Conservation (phyloP, 2,113 vertebrate genomes). For the Phylloscopus whistleri region DNA sequence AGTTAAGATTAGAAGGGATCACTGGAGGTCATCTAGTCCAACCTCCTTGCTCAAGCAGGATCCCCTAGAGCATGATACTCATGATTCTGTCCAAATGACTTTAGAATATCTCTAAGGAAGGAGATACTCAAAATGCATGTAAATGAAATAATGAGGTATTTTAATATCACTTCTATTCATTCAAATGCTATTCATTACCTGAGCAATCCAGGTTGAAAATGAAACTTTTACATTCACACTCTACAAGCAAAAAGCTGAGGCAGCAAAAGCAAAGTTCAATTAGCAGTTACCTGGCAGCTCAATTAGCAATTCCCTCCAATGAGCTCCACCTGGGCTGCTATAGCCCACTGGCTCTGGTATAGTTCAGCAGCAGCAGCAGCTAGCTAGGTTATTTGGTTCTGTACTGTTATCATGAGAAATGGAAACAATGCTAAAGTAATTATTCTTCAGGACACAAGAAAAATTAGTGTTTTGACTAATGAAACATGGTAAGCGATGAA, state of each 20-base stretch:
- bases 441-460: slow-evolving; percentile 39
- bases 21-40: neutral
- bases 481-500: slow-evolving; percentile 64
- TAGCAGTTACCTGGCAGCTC: slow-evolving; percentile 4
- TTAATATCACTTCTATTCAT: neutral
- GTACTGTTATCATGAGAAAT: slow-evolving; percentile 18
- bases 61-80: neutral
- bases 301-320: slow-evolving; percentile 10
- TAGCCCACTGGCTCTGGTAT: neutral
- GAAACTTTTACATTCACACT: neutral
- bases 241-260: neutral
- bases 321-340: neutral
- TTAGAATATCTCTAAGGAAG: neutral
- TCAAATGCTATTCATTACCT: neutral
- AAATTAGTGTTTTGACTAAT: slow-evolving; percentile 69
- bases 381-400: neutral
- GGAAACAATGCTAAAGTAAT: slow-evolving; percentile 47
- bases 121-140: neutral
- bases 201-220: neutral
- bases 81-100: neutral
- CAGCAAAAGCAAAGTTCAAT: neutral
- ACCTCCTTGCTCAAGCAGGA: neutral
- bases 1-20: neutral
- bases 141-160: neutral
- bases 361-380: neutral